Percentiles rank a stretch among this genome's conserved stretches.
These are phyloP conservation scores for Tretioscincus oriximinensis DNA, from an alignment of 2,113 vertebrate species.

Conservation along the genomic window DNA sequence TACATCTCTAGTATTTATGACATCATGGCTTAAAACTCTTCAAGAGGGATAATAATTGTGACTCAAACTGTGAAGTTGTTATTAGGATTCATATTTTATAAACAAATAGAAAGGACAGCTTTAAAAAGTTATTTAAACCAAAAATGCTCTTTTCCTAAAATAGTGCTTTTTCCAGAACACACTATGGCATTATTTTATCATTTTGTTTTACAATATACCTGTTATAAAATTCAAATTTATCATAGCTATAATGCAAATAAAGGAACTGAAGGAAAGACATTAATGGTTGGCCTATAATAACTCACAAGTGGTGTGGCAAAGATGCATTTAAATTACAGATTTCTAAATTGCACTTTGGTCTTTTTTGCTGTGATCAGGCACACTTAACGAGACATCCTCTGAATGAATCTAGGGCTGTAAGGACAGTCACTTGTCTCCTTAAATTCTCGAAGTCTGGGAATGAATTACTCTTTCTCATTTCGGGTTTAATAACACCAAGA, in stretches of 20 bases:
- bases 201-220: neutral
- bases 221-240: neutral
- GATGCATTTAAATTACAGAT: neutral
- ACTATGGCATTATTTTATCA: neutral
- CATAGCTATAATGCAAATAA: neutral
- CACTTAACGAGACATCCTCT: no score
- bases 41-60: constrained; percentile 7
- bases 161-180: neutral
- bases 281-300: no score
- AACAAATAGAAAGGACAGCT: constrained; percentile 24
- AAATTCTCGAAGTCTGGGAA: no score
- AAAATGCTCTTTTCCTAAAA: neutral
- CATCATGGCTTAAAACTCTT: constrained; percentile 2
- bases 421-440: no score
- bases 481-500: no score
- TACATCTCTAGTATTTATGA: neutral
- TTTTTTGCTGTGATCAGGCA: no score
- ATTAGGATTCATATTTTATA: neutral
- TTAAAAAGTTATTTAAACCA: constrained; percentile 7
- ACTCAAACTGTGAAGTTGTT: constrained; percentile 33
- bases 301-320: neutral
- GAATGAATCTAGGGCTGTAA: no score
- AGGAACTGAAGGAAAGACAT: no score
- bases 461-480: no score
- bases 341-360: neutral